Evolutionary conservation across 2,888 invertebrate species (phyloP).

Genomic region (Caenorhabditis parvicauda): DNA sequence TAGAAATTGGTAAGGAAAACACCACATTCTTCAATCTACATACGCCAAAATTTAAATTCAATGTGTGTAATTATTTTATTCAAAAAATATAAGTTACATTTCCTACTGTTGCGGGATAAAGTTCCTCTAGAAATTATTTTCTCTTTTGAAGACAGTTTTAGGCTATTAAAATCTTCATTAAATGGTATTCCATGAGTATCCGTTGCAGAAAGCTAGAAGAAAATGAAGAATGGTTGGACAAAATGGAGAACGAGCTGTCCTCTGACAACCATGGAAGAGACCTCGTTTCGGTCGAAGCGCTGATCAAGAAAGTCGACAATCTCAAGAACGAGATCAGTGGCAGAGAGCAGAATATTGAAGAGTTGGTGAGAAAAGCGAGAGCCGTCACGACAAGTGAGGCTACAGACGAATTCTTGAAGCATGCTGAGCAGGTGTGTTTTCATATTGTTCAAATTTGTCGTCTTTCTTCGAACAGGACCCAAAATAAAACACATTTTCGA

Average conservation of each 20-base stretch:
- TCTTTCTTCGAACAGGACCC: not conserved
- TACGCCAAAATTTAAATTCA: no score
- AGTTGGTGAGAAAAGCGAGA: conserved; percentile 65
- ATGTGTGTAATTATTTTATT: no score
- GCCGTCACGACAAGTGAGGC: conserved; percentile 28
- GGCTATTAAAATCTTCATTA: no score
- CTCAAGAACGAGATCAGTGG: conserved; percentile 52
- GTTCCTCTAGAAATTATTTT: no score
- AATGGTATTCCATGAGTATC: no score
- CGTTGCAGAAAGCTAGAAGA: conserved; percentile 89
- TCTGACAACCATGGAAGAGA: conserved; percentile 83
- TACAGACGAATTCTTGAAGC: conserved; percentile 68
- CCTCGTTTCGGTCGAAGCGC: conserved; percentile 79
- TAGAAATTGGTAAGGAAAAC: no score
- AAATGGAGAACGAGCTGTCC: conserved; percentile 73
- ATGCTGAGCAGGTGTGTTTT: conserved; percentile 65
- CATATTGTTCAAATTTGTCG: not conserved
- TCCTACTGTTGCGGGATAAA: no score
- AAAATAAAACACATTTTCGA: no score
- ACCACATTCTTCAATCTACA: no score
- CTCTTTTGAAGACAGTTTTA: no score
- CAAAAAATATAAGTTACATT: no score
- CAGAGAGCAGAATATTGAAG: conserved; percentile 42
- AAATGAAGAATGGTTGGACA: conserved; percentile 71
- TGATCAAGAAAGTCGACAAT: conserved; percentile 70